Conservation (phyloP, 1,140 invertebrate genomes). For the Triops cancriformis region DNA sequence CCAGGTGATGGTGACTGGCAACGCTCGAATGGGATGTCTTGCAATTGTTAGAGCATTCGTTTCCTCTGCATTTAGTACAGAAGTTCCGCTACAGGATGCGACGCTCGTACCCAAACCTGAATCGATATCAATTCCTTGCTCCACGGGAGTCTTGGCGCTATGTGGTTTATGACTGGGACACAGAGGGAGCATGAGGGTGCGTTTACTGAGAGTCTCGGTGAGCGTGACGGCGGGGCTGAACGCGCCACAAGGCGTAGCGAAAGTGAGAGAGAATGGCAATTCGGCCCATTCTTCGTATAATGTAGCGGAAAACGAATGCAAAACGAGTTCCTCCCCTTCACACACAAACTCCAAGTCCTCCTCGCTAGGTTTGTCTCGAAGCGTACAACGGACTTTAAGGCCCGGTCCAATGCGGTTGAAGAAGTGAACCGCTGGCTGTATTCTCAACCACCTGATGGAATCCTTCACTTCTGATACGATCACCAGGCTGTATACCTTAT, state of each 20-base stretch:
- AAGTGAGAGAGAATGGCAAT: not conserved
- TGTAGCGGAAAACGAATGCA: not conserved
- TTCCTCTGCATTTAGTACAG: not conserved
- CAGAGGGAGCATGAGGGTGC: not conserved
- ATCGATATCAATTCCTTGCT: not conserved
- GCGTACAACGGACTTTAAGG: not conserved
- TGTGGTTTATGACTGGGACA: not conserved
- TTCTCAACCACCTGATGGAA: not conserved
- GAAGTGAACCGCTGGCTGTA: not conserved
- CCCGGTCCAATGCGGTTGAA: not conserved
- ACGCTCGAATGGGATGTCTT: conserved; percentile 28
- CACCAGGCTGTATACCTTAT: not conserved
- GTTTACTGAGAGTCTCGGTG: not conserved
- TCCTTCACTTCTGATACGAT: not conserved
- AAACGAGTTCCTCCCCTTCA: not conserved
- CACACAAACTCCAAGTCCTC: not conserved
- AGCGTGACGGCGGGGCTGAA: not conserved
- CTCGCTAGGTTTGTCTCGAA: not conserved
- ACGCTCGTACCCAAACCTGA: not conserved
- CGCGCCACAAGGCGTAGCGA: not conserved
- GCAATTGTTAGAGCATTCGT: not conserved
- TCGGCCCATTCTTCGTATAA: not conserved
- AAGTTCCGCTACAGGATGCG: conserved; percentile 6
- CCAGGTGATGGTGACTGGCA: conserved; percentile 33
- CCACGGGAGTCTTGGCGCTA: not conserved